Base-by-base conservation (phyloP, 1,140 invertebrate genomes). In the Tenebrio molitor region DNA sequence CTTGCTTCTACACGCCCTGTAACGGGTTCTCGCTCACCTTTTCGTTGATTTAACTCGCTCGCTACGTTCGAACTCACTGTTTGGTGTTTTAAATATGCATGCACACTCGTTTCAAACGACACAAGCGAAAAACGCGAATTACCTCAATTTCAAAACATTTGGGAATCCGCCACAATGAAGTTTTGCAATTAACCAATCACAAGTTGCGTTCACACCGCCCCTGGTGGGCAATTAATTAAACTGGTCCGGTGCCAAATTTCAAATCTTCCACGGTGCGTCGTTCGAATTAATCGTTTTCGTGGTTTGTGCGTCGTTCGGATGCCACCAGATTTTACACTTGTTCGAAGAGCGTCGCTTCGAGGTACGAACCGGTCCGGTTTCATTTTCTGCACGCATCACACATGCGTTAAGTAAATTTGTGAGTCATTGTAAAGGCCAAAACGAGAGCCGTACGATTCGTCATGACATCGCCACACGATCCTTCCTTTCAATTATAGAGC, bases 101-200 rank as follows among this genome's bases (percentile, higher is more conserved):
- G 10, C 39, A 44, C 44, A 70, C 70, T 29, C 29, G 12, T 16
- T 58, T 58, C 10, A 25, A 29, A 6, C 21, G 10, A 29, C 50
- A 58, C 50, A 58, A 58, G 10, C n/a, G 6, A 71, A 69, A 66
- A 69, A 44, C 64, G 58, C 36, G 41, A 72, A 75, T 72, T 75
- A 73, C 69, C 17, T 72, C 73, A 78, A 71, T 42, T 77, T 77
- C 76, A 79, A 79, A 79, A 79, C 75, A 78, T 68, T 72, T 53
- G 71, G 72, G 36, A 71, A 53, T 76, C 75, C 73, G 72, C 76
- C 76, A 79, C 76, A 73, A 77, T 72, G 42, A 71, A 72, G 58
- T 72, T 34, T 65, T 25, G 41, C 73, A 74, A 78, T 75, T 73
- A 78, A 78, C 74, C 75, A 77, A 77, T 79, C 69, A 73, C 50